Conservation (phyloP, 1,140 invertebrate species). For the Formica exsecta region DNA sequence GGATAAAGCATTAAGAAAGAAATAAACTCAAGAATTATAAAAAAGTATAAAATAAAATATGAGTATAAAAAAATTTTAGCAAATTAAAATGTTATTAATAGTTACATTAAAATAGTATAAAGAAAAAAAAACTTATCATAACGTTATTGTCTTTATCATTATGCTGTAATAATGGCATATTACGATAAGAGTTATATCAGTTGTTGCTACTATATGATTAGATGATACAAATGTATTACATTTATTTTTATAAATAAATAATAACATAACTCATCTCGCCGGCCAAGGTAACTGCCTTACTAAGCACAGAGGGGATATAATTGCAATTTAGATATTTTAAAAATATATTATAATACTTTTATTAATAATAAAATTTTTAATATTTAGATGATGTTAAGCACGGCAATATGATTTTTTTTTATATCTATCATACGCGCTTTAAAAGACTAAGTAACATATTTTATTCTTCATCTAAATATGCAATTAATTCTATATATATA, state of each 20-base stretch:
- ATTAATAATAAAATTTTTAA: too few relatives aligned
- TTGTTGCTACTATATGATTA: not conserved
- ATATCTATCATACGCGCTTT: not conserved
- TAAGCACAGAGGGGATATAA: not conserved
- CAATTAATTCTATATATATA: not conserved
- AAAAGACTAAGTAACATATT: not conserved
- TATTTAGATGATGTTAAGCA: too few relatives aligned
- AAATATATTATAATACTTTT: not conserved
- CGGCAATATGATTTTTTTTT: not conserved
- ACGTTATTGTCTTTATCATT: not conserved
- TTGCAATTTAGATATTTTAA: not conserved
- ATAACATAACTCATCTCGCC: not conserved
- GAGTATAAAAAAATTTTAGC: too few relatives aligned
- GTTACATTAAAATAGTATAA: too few relatives aligned
- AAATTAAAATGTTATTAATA: too few relatives aligned
- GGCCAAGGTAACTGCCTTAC: not conserved
- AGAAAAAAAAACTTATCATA: too few relatives aligned
- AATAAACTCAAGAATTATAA: too few relatives aligned
- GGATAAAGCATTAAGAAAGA: too few relatives aligned
- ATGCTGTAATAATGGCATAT: not conserved
- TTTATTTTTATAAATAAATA: not conserved
- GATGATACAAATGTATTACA: not conserved
- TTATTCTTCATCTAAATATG: not conserved
- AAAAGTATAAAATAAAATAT: too few relatives aligned
- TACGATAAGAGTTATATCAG: not conserved